These are phyloP conservation scores for Prolemur simus DNA, from an alignment of 2,113 vertebrate species.

Conservation along the genomic window DNA sequence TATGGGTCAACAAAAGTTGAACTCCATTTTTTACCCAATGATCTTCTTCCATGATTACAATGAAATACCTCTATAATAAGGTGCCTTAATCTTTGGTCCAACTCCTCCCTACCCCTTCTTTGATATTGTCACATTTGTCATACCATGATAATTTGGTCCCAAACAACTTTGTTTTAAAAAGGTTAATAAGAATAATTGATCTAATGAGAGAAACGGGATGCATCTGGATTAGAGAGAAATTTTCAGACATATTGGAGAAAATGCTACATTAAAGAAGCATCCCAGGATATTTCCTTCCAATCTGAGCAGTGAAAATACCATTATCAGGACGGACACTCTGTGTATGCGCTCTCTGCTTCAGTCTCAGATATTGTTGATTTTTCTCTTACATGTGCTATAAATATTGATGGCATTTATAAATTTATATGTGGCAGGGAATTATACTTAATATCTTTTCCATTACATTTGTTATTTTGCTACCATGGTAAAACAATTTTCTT, in stretches of 20 bases:
- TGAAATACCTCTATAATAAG: not conserved
- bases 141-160: not conserved
- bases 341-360: not conserved
- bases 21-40: not conserved
- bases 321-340: not conserved
- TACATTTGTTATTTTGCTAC: conserved; percentile 57
- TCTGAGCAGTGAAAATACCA: not conserved
- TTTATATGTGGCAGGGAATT: conserved; percentile 9
- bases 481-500: conserved; percentile 56
- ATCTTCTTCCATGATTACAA: not conserved
- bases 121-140: not conserved
- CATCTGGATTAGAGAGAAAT: not conserved
- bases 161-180: not conserved
- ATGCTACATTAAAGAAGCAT: not conserved
- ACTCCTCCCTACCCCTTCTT: not conserved
- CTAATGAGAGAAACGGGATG: not conserved
- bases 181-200: not conserved
- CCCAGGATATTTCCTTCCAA: not conserved
- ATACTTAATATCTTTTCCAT: conserved; percentile 40
- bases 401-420: conserved; percentile 38
- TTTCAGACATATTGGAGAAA: not conserved
- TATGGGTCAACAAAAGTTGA: not conserved
- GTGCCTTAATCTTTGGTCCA: not conserved
- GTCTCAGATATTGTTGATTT: conserved; percentile 22
- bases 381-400: not conserved